Percentiles rank a stretch among this genome's conserved stretches.
Conservation (phyloP, 92 coral and sea anemone species). For the Parazoanthus swiftii region DNA sequence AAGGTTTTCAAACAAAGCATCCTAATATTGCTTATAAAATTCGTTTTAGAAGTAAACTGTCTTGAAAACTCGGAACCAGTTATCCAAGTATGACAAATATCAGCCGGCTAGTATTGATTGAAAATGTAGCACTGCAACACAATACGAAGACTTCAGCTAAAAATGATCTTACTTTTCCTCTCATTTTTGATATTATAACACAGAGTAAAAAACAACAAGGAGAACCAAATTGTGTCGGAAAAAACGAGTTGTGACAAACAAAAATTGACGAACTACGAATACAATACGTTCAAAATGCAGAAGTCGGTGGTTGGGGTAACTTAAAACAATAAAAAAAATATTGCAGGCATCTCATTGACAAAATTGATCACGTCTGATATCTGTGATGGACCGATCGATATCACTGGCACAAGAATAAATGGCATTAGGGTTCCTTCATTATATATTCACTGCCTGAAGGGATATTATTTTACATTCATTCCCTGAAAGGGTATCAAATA, state of each 20-base stretch:
- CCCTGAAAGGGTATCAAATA: not conserved
- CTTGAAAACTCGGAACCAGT: not conserved
- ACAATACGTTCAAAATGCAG: too few relatives aligned
- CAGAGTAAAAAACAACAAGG: too few relatives aligned
- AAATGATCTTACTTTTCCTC: not conserved
- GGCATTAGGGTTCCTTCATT: not conserved
- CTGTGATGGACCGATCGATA: not conserved
- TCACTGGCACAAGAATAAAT: not conserved
- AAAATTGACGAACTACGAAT: not conserved
- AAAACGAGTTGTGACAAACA: not conserved
- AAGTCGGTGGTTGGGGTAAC: not conserved
- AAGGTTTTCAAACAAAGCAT: not conserved
- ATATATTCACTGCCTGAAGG: not conserved
- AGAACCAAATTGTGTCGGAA: not conserved
- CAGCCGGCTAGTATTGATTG: not conserved
- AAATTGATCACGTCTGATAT: not conserved
- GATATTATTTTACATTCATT: not conserved
- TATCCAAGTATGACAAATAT: not conserved
- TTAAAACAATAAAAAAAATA: too few relatives aligned
- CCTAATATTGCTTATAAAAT: not conserved
- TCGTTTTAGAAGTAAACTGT: too few relatives aligned
- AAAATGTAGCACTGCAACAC: not conserved
- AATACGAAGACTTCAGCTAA: too few relatives aligned
- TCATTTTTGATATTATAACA: not conserved
- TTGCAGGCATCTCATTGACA: not conserved